Conservation (phyloP, 1,140 invertebrate genomes). For the Thrips palmi region DNA sequence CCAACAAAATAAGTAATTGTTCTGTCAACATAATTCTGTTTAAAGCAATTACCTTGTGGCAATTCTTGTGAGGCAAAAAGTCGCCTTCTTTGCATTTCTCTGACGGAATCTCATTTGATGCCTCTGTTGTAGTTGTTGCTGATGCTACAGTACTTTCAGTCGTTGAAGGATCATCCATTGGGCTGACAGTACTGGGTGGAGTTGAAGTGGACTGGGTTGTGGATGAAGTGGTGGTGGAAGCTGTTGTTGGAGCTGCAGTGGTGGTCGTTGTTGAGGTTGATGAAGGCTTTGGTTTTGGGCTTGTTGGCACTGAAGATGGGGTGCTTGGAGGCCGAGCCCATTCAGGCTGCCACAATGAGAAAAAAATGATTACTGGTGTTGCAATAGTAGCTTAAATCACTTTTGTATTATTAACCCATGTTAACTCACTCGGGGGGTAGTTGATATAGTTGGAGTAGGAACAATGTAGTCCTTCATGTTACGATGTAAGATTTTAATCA, state of each 20-base stretch:
- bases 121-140: conserved; percentile 10
- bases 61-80: conserved; percentile 44
- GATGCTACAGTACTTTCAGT: conserved; percentile 6
- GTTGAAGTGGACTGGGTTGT: too few species aligned
- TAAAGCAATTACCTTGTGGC: conserved; percentile 29
- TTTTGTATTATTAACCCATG: not conserved
- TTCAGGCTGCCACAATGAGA: conserved; percentile 32
- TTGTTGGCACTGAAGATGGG: conserved; percentile 16
- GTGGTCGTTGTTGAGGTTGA: conserved; percentile 10
- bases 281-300: conserved; percentile 1
- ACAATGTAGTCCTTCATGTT: conserved; percentile 57
- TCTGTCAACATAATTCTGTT: not conserved
- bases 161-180: not conserved
- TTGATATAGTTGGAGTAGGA: conserved; percentile 39
- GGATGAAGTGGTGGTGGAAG: conserved; percentile 4
- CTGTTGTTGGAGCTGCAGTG: conserved; percentile 4
- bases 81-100: conserved; percentile 1
- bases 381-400: not conserved
- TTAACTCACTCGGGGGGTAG: conserved; percentile 43
- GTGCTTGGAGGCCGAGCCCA: conserved; percentile 49
- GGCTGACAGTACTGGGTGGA: not conserved
- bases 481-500: conserved; percentile 49
- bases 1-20: not conserved
- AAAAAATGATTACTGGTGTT: conserved; percentile 8
- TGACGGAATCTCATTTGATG: conserved; percentile 3